Percentiles rank a stretch among this genome's conserved stretches.
phyloP scores from a whole-genome alignment of 2,888 invertebrate species.

The Brachyopa scutellaris region DNA sequence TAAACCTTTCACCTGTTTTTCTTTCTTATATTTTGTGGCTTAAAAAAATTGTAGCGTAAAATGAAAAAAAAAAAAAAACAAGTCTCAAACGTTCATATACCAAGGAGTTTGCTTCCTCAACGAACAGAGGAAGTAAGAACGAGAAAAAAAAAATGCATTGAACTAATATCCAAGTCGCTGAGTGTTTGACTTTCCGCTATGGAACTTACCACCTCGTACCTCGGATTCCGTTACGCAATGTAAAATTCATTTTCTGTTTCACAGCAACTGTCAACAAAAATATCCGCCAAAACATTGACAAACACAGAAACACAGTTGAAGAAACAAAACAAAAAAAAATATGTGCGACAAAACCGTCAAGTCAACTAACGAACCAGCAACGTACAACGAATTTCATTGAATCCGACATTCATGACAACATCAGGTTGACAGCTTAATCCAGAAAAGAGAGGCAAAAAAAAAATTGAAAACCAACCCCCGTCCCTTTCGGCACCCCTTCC shows the following conservation, averaged over 20 bases:
- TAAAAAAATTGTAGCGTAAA: too few species aligned
- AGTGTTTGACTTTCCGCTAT: neutral
- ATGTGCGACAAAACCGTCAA: conserved; percentile 24
- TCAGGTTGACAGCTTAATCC: conserved; percentile 20
- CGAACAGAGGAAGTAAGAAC: too few species aligned
- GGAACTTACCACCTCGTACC: neutral
- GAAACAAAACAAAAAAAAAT: neutral
- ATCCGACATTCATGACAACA: conserved; percentile 50
- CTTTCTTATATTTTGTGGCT: too few species aligned
- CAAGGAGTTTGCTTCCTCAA: too few species aligned
- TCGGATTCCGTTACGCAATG: conserved; percentile 5
- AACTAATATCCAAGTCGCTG: neutral
- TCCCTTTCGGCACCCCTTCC: neutral
- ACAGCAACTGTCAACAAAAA: conserved; percentile 52
- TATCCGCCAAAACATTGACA: conserved; percentile 33
- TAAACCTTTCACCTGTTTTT: too few species aligned
- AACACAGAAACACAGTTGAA: neutral
- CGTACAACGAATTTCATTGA: conserved; percentile 48
- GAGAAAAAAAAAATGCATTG: too few species aligned
- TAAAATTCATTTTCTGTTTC: conserved; percentile 30
- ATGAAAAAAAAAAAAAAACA: too few species aligned
- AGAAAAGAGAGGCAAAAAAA: conserved; percentile 13
- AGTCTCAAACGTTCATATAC: too few species aligned
- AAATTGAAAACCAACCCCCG: neutral
- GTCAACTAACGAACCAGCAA: conserved; percentile 32